Conservation (phyloP, 2,113 vertebrate genomes). For the Gnathonemus echidnorhynchus region DNA sequence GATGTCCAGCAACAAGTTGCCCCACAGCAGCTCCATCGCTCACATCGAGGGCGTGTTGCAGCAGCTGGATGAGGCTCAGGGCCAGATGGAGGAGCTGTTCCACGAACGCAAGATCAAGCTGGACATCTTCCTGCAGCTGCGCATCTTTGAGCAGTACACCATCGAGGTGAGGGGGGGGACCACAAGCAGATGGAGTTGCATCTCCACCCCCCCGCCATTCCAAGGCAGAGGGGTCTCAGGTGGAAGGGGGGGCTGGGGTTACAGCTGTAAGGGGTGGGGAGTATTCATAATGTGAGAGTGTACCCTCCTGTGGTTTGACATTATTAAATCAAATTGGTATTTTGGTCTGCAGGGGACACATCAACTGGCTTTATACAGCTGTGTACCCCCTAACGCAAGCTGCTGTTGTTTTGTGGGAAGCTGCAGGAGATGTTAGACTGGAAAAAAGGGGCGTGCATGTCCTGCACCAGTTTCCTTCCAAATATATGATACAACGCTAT, state of each 20-base stretch:
- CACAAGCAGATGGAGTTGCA: not conserved
- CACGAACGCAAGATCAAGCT: slow-evolving; percentile 95
- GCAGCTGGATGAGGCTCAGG: slow-evolving; percentile 93
- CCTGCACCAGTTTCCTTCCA: not conserved
- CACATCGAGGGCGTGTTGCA: slow-evolving; percentile 95
- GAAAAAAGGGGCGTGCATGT: not conserved
- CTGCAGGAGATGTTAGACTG: not conserved
- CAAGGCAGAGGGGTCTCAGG: not conserved
- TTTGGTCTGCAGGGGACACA: not conserved
- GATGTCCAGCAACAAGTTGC: slow-evolving; percentile 87
- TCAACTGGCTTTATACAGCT: not conserved
- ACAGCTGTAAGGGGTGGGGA: not conserved
- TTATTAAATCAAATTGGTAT: not conserved
- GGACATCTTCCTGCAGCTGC: slow-evolving; percentile 92
- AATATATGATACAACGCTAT: not conserved
- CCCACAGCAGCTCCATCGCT: slow-evolving; percentile 92
- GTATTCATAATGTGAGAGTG: not conserved
- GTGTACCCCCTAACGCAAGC: not conserved
- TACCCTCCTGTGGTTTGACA: not conserved
- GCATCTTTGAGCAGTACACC: slow-evolving; percentile 95
- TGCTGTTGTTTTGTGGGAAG: not conserved
- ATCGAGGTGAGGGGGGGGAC: slow-evolving; percentile 73
- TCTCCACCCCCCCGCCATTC: not conserved
- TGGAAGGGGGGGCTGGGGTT: not conserved
- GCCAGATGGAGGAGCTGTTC: slow-evolving; percentile 97